A percentile compares a stretch with the other conserved stretches of the same genome.
These are phyloP conservation scores for Coturnix japonica DNA, from an alignment of 2,113 vertebrate genomes.

Conservation along the genomic window DNA sequence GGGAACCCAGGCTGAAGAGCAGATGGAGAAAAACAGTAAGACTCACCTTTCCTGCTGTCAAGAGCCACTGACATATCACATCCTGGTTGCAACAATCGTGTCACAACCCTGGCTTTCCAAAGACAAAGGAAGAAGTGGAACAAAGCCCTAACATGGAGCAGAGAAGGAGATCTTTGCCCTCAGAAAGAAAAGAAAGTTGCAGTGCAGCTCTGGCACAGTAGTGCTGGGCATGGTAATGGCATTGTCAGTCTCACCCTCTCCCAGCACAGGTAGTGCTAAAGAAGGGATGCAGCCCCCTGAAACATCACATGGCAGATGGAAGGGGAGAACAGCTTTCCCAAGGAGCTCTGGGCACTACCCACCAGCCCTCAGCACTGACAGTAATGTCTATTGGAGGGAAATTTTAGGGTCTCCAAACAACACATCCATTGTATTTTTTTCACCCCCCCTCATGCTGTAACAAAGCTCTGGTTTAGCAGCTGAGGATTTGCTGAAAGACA, in stretches of 20 bases:
- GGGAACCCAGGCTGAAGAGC: background rate
- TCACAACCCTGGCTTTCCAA: background rate
- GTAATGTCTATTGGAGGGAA: background rate
- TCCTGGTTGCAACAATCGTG: background rate
- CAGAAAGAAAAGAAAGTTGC: background rate
- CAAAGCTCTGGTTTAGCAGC: background rate
- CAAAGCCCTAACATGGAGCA: background rate
- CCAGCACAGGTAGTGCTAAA: too few species aligned
- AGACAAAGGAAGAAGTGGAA: background rate
- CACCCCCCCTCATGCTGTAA: background rate
- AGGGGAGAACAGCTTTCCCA: background rate
- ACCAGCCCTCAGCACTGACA: background rate
- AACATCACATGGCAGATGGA: background rate
- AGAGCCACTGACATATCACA: background rate
- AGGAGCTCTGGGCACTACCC: background rate
- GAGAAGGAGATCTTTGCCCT: background rate
- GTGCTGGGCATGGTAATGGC: fast-evolving
- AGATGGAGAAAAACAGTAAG: background rate
- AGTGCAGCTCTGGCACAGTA: fast-evolving
- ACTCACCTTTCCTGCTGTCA: background rate
- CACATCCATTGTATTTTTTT: background rate
- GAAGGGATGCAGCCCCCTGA: background rate
- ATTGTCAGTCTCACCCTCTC: background rate
- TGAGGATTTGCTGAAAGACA: background rate
- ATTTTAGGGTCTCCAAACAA: background rate